phyloP scores from a whole-genome alignment of 2,888 invertebrate genomes.

The Venusia cambrica region DNA sequence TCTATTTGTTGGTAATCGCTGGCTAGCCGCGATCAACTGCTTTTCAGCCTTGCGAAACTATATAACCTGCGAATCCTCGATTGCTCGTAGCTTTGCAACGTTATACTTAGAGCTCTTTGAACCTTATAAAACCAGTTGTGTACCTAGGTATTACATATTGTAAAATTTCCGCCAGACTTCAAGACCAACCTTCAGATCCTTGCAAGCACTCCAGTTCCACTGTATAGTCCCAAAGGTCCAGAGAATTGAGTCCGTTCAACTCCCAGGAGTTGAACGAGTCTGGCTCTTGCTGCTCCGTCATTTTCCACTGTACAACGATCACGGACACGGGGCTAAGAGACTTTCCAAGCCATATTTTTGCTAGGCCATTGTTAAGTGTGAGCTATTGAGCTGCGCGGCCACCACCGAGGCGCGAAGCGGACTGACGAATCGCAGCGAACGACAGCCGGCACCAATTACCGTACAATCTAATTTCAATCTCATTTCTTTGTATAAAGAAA shows the following conservation, averaged over 20 bases:
- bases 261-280: constrained; percentile 77
- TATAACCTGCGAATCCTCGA: constrained; percentile 90
- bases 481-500: constrained; percentile 68
- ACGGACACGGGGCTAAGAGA: constrained; percentile 44
- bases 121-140: too few species aligned
- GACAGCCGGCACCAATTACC: constrained; percentile 50
- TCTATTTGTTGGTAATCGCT: constrained; percentile 47
- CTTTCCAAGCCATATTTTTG: constrained; percentile 53
- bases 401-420: constrained; percentile 50
- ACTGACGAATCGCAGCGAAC: constrained; percentile 39
- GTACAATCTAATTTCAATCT: constrained; percentile 69
- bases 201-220: constrained; percentile 90
- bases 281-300: constrained; percentile 72
- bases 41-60: constrained; percentile 65
- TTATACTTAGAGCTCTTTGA: too few species aligned
- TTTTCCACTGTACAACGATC: constrained; percentile 54
- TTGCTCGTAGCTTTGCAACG: constrained; percentile 92
- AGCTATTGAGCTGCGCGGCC: constrained; percentile 48
- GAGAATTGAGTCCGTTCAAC: constrained; percentile 83
- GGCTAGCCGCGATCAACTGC: constrained; percentile 52
- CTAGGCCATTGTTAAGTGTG: constrained; percentile 34
- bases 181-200: constrained; percentile 86
- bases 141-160: constrained; percentile 1
- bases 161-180: neutral
- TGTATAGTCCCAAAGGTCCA: constrained; percentile 93